A percentile compares a stretch with the other conserved stretches of the same genome.
These are phyloP conservation scores for Cryptus armator DNA, from an alignment of 2,888 invertebrate species.

Conservation along the genomic window DNA sequence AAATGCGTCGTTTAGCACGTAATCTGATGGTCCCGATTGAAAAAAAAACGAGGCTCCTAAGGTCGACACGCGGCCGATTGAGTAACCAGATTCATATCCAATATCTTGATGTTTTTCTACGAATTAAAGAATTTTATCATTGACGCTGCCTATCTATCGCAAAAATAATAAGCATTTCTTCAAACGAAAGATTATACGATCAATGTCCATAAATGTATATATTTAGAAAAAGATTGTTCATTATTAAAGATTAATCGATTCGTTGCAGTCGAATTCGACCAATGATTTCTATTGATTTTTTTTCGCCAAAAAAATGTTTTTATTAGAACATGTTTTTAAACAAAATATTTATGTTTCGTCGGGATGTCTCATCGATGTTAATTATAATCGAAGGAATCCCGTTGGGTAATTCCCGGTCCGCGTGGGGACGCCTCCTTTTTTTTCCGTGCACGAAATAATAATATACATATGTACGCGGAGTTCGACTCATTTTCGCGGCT, in stretches of 20 bases:
- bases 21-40: conserved; percentile 44
- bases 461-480: no score
- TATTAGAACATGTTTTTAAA: not conserved
- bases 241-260: no score
- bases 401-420: not conserved
- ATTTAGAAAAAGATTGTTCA: not conserved
- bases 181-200: not conserved
- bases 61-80: not conserved
- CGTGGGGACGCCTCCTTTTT: not conserved
- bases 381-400: not conserved
- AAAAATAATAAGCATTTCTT: not conserved
- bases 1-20: conserved; percentile 44
- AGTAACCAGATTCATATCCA: not conserved
- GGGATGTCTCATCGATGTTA: not conserved
- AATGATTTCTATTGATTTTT: no score
- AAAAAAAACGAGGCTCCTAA: not conserved
- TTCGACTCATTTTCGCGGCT: no score
- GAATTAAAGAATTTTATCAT: not conserved
- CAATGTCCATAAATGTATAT: not conserved
- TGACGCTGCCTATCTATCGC: not conserved
- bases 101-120: conserved; percentile 15
- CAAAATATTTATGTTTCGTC: no score
- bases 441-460: not conserved
- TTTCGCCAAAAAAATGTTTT: not conserved
- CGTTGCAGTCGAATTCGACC: no score